Evolutionary conservation across 1,140 invertebrate species (phyloP).

Genomic region (Drosophila yakuba): DNA sequence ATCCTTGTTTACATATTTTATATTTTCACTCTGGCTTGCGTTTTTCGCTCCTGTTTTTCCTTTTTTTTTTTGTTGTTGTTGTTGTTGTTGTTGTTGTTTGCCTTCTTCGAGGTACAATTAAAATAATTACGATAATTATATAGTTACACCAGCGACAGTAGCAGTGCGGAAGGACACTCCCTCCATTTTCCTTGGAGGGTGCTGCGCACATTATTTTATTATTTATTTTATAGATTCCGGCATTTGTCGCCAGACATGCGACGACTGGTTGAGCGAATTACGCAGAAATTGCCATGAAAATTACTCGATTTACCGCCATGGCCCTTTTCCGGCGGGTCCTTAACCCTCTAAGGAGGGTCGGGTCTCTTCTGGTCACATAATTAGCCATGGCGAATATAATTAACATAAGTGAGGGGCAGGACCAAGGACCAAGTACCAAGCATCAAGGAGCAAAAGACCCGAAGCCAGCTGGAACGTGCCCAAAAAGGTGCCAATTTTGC

Average conservation of each 20-base stretch:
- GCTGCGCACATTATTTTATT: slow-evolving; percentile 46
- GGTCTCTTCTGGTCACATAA: slow-evolving; percentile 39
- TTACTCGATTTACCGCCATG: slow-evolving; percentile 28
- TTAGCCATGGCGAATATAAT: slow-evolving; percentile 53
- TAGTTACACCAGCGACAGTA: slow-evolving; percentile 33
- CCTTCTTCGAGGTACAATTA: slow-evolving; percentile 42
- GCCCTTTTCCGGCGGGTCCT: slow-evolving; percentile 11
- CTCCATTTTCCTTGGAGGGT: slow-evolving; percentile 19
- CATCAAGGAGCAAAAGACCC: slow-evolving; percentile 2
- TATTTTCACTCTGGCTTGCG: slow-evolving; percentile 33
- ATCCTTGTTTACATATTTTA: slow-evolving; percentile 55
- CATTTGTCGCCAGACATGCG: slow-evolving; percentile 55
- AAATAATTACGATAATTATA: slow-evolving; percentile 64
- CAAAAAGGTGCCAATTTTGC: slow-evolving; percentile 29
- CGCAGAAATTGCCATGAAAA: slow-evolving; percentile 50
- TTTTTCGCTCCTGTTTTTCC: not conserved
- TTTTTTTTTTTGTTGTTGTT: not conserved
- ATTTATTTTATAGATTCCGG: slow-evolving; percentile 59
- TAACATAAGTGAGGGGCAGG: slow-evolving; percentile 52
- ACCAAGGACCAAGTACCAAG: not conserved
- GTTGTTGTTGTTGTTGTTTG: slow-evolving; percentile 5
- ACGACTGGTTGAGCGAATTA: slow-evolving; percentile 38
- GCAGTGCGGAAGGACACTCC: slow-evolving; percentile 20
- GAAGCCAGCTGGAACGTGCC: slow-evolving; percentile 39
- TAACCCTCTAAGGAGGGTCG: slow-evolving; percentile 36